A percentile compares a stretch with the other conserved stretches of the same genome.
Evolutionary conservation across 30 jellyfish, hydroid and myxozoan species (phyloP).

Genomic region (Sanderia malayensis): DNA sequence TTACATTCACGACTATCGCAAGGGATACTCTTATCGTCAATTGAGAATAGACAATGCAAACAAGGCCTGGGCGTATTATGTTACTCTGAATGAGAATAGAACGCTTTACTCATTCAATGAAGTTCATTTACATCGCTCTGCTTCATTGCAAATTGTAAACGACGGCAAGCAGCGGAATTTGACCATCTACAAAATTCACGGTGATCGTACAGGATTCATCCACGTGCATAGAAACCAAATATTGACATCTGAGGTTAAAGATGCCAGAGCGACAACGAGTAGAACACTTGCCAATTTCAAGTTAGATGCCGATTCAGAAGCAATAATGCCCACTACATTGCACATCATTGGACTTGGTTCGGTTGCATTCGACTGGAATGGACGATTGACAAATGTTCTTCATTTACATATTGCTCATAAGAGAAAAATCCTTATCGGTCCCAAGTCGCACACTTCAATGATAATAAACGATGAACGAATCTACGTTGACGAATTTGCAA

Average conservation of each 20-base stretch:
- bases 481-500: conserved; percentile 34
- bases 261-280: conserved; percentile 57
- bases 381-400: conserved; percentile 45
- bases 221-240: conserved; percentile 61
- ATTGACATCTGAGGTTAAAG: conserved; percentile 43
- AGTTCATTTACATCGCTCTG: conserved; percentile 44
- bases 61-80: conserved; percentile 47
- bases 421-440: conserved; percentile 48
- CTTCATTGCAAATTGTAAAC: conserved; percentile 28
- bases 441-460: conserved; percentile 63
- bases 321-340: conserved; percentile 61
- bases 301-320: conserved; percentile 55
- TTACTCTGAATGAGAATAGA: conserved; percentile 32
- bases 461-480: conserved; percentile 43
- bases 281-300: conserved; percentile 55
- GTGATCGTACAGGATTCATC: conserved; percentile 57
- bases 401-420: conserved; percentile 54
- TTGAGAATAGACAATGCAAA: conserved; percentile 45
- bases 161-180: conserved; percentile 38
- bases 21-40: conserved; percentile 47
- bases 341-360: conserved; percentile 56
- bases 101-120: conserved; percentile 47
- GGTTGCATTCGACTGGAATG: conserved; percentile 63
- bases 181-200: conserved; percentile 41
- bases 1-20: conserved; percentile 49